Evolutionary conservation across 2,888 invertebrate species (phyloP), one percentile per base, ranked within the genome.

Genomic region (Dasypolia templi): DNA sequence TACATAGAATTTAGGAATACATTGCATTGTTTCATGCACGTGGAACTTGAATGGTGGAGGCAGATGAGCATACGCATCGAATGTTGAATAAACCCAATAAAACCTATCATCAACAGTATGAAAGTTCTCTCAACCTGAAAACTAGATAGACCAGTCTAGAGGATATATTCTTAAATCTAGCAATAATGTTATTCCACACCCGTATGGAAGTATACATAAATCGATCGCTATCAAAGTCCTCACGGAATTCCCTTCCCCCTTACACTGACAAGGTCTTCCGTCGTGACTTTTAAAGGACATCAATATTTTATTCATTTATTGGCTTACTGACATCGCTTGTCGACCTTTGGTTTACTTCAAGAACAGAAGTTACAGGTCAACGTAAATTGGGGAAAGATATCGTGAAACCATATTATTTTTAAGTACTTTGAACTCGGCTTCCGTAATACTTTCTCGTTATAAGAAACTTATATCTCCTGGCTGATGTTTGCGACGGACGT

Each of bases 291-390:
- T 75, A 79, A 69, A 86, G 83, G 80, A 85, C 70, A 69, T 61
- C 62, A 62, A 79, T 84, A 78, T 80, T 86, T 85, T 74, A 85
- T 79, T 71, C 74, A 73, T 82, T 84, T 84, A 84, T 70, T 71
- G 71, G n/a, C 51, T 68, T 73, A 66, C 46, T 66, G 72, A 51
- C 55, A 78, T 69, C 70, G 68, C 84, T 65, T 59, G 62, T 68
- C 66, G 74, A 72, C 78, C 79, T 79, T 77, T 83, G 26, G 32
- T 32, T 67, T 12, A 22, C 63, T 62, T 79, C 70, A 79, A 81
- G 67, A 67, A 49, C 62, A 75, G 29, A 61, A 64, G 35, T 70
- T 79, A 61, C 66, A 75, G 65, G 73, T 82, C 46, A 62, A 46
- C 42, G 71, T 70, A 69, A 74, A 44, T 83, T 63, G 44, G 55